Evolutionary conservation across 1,140 invertebrate genomes (phyloP).

Genomic region (Eriocheir sinensis): DNA sequence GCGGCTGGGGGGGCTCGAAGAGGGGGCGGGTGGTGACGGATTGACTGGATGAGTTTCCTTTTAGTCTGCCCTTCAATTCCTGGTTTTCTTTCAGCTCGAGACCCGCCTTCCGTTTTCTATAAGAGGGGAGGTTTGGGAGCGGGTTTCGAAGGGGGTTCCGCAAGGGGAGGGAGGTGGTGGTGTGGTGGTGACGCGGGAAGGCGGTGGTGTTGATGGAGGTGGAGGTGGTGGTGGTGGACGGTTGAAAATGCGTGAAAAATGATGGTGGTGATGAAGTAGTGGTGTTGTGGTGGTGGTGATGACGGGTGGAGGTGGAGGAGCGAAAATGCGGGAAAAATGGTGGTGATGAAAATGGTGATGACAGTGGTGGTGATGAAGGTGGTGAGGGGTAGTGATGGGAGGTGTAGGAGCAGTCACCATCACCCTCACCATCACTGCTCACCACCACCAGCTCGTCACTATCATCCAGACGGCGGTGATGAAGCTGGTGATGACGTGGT

Average conservation of each 20-base stretch:
- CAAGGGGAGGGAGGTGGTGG: neutral
- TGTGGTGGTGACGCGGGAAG: neutral
- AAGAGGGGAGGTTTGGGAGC: neutral
- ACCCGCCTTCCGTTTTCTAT: conserved; percentile 51
- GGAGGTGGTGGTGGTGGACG: too few relatives aligned
- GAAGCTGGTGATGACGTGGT: neutral
- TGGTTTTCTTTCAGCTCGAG: neutral
- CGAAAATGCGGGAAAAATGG: too few relatives aligned
- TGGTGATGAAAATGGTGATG: too few relatives aligned
- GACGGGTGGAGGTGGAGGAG: conserved; percentile 39
- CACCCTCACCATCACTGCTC: conserved; percentile 69
- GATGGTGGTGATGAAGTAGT: too few relatives aligned
- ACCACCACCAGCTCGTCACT: conserved; percentile 59
- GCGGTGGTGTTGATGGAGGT: neutral
- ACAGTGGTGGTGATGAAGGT: too few relatives aligned
- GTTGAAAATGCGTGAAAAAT: too few relatives aligned
- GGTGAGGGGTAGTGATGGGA: conserved; percentile 12
- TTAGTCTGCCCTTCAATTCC: neutral
- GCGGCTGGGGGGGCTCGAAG: too few relatives aligned
- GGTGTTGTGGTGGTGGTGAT: neutral
- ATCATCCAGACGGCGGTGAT: conserved; percentile 58
- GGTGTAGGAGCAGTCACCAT: conserved; percentile 60
- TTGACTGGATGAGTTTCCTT: too few relatives aligned
- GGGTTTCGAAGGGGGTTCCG: neutral
- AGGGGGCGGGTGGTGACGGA: too few relatives aligned